A percentile compares a stretch with the other conserved stretches of the same genome.
Evolutionary conservation across 1,140 invertebrate species (phyloP).

Genomic region (Ectropis grisescens): DNA sequence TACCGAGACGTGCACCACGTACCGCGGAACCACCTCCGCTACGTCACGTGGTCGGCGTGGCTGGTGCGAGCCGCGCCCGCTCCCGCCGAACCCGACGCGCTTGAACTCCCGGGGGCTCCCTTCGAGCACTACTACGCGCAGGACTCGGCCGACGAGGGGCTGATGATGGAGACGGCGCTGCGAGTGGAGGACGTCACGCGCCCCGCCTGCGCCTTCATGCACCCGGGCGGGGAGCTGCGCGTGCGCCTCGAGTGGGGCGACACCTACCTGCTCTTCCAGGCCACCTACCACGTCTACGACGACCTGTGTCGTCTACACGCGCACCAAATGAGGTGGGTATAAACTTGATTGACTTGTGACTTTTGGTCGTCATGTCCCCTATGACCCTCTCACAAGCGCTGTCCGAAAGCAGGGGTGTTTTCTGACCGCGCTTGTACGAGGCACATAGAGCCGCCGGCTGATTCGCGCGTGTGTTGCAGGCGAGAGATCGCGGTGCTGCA

Average conservation of each 20-base stretch:
- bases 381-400: no score
- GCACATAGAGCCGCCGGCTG: no score
- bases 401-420: no score
- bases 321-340: constrained; percentile 86
- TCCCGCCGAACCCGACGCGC: constrained; percentile 70
- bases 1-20: constrained; percentile 90
- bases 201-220: constrained; percentile 81
- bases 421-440: no score
- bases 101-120: constrained; percentile 79
- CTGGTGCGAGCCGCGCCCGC: constrained; percentile 74
- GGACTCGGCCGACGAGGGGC: constrained; percentile 84
- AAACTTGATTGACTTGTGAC: no score
- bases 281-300: constrained; percentile 90
- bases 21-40: constrained; percentile 85
- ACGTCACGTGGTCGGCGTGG: constrained; percentile 86
- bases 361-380: no score
- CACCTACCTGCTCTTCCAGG: constrained; percentile 86
- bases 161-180: constrained; percentile 87
- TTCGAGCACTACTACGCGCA: constrained; percentile 90
- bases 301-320: constrained; percentile 87
- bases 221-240: constrained; percentile 81
- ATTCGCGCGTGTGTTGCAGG: constrained; percentile 69
- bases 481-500: constrained; percentile 87
- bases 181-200: constrained; percentile 84
- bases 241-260: constrained; percentile 91